Evolutionary conservation across 2,797 vertebrate genomes (phyloP).

Genomic region (Capromys pilorides): DNA sequence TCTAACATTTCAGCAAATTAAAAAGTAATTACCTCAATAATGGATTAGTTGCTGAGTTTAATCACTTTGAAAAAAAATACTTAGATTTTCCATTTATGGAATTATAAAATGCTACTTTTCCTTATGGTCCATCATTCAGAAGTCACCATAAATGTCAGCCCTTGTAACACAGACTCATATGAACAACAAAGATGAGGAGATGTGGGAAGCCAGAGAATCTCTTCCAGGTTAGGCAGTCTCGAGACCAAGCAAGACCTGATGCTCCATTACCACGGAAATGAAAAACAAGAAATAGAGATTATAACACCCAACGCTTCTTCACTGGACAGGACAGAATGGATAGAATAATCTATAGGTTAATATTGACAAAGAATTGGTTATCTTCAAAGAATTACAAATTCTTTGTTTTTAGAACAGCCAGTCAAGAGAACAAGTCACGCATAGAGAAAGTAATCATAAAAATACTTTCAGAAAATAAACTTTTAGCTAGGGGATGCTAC

Average conservation of each 20-base stretch:
- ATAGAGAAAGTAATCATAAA: background rate
- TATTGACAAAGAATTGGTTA: background rate
- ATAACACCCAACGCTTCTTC: background rate
- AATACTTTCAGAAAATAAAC: background rate
- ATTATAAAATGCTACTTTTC: slow-evolving; percentile 61
- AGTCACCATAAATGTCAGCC: background rate
- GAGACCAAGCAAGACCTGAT: background rate
- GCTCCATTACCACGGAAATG: background rate
- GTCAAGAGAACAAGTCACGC: background rate
- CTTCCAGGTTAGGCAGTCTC: background rate
- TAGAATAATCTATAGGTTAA: background rate
- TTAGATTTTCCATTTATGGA: slow-evolving; percentile 65
- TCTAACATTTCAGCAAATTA: slow-evolving; percentile 75
- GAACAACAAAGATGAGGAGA: background rate
- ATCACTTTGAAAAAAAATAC: slow-evolving; percentile 70
- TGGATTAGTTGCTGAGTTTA: slow-evolving; percentile 73
- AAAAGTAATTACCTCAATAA: slow-evolving; percentile 77
- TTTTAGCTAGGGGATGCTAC: background rate
- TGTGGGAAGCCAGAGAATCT: background rate
- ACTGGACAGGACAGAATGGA: background rate
- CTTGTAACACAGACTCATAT: background rate
- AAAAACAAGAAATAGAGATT: background rate
- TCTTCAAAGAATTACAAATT: slow-evolving; percentile 18
- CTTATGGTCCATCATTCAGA: background rate
- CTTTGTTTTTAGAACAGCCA: background rate